Evolutionary conservation across 2,113 vertebrate species (phyloP).

Genomic region (Benitochromis conjunctus): DNA sequence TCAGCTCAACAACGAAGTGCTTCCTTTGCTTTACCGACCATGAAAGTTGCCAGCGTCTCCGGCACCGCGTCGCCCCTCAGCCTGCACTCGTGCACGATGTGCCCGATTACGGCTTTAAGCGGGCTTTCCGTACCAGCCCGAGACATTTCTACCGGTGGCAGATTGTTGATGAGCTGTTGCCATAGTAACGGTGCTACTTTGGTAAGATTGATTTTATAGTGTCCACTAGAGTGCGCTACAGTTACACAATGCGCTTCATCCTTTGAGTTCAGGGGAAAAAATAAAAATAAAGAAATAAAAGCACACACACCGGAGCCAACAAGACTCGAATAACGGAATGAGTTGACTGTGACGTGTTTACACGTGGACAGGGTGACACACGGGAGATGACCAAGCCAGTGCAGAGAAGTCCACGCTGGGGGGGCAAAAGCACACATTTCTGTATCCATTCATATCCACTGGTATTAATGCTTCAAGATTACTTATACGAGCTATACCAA

Average conservation of each 20-base stretch:
- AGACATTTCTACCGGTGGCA: slow-evolving; percentile 58
- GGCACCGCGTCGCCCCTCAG: slow-evolving; percentile 69
- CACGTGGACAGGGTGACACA: background rate
- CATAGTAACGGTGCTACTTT: background rate
- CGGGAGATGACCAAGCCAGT: background rate
- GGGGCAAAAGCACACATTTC: no score
- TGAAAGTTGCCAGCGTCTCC: slow-evolving; percentile 81
- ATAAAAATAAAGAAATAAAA: background rate
- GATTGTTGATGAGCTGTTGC: slow-evolving; percentile 4
- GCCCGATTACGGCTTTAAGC: slow-evolving; percentile 78
- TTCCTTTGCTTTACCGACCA: slow-evolving; percentile 72
- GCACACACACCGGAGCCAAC: background rate
- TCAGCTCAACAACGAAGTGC: background rate
- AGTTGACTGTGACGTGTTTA: background rate
- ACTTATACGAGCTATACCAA: background rate
- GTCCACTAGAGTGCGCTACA: background rate
- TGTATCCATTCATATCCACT: background rate
- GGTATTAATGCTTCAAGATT: background rate
- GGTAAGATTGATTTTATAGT: background rate
- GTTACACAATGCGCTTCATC: background rate
- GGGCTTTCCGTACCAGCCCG: slow-evolving; percentile 62
- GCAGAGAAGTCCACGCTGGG: no score
- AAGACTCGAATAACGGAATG: background rate
- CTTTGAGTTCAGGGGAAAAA: background rate
- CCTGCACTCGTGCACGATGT: slow-evolving; percentile 75